Base-by-base conservation (phyloP, 2,888 invertebrate genomes). In the Cetonia aurata region DNA sequence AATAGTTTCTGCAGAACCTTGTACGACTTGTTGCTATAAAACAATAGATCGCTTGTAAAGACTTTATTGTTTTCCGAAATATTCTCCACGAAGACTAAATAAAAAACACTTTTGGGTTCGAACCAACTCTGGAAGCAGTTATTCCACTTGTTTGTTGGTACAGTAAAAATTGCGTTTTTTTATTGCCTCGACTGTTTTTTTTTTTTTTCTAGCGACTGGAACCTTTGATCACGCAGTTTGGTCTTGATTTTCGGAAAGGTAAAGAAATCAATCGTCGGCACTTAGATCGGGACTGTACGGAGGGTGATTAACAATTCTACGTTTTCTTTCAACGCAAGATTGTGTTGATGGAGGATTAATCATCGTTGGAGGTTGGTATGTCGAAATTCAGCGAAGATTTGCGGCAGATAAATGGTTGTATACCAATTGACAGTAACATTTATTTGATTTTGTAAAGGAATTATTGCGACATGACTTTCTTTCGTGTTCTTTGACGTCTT, bases 381-480 rank as follows among this genome's bases (percentile, higher is more conserved):
- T 41, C 60, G 60, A 33, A 59, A 37, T 37, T 59, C 59, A 59
- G 59, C 59, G 37, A 60, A 15, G 8, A 60, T 41, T 60, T 60
- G 4, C n/a, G 60, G 62, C 33, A 69, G 50, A 52, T 71, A 74
- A 72, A 74, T 73, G 71, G 73, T 76, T 55, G 71, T 75, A 42
- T 73, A 73, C 73, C 72, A 71, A 41, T 41, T 57, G 15, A 55
- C 19, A 66, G 25, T 53, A 57, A 59, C 67, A 25, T 68, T 69
- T 57, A 19, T 72, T 37, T 42, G 62, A 55, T 69, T 37, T 60
- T 42, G 25, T 6, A 67, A 42, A 48, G 1, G 17, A 25, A 59
- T 37, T 41, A 67, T 77, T 52, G 75, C 72, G 60, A 75, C 73
- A 72, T 75, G 75, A 42, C 74, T 73, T 53, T 67, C 73, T 71